These are phyloP conservation scores for Cotesia glomerata DNA, from an alignment of 1,140 invertebrate genomes.

Conservation along the genomic window DNA sequence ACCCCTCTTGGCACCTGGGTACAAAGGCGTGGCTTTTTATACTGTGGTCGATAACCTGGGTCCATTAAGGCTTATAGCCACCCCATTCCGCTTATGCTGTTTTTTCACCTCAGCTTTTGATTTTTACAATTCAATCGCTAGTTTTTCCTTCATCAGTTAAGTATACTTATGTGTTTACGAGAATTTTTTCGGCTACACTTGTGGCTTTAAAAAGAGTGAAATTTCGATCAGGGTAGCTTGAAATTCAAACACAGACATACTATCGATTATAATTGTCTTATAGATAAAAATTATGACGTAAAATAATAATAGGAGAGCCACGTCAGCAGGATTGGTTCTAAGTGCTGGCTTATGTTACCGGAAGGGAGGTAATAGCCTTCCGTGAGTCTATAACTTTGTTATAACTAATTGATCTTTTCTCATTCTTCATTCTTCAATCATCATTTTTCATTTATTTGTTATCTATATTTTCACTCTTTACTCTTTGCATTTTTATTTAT, in stretches of 20 bases:
- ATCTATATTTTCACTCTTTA: too few species aligned
- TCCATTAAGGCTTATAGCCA: constrained; percentile 12
- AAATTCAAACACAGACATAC: neutral
- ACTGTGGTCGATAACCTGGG: constrained; percentile 27
- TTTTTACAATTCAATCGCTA: neutral
- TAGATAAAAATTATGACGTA: constrained; percentile 19
- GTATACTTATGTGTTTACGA: too few species aligned
- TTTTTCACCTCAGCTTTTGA: neutral
- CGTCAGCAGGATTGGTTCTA: constrained; percentile 27
- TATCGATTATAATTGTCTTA: neutral
- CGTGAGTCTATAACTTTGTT: constrained; percentile 15
- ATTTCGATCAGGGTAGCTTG: neutral
- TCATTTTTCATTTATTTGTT: constrained; percentile 19
- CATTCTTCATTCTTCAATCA: neutral
- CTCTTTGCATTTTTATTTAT: too few species aligned
- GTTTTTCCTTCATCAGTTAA: neutral
- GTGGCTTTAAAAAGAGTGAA: neutral
- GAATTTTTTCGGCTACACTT: too few species aligned
- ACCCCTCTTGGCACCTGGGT: constrained; percentile 27
- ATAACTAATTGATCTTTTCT: constrained; percentile 23
- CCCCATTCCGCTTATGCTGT: neutral
- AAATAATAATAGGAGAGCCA: constrained; percentile 18
- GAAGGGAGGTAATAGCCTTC: constrained; percentile 28
- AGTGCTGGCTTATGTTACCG: constrained; percentile 35
- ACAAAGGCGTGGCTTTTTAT: constrained; percentile 25